Conservation (phyloP, 2,888 invertebrate species). For the Rhogogaster chlorosoma region DNA sequence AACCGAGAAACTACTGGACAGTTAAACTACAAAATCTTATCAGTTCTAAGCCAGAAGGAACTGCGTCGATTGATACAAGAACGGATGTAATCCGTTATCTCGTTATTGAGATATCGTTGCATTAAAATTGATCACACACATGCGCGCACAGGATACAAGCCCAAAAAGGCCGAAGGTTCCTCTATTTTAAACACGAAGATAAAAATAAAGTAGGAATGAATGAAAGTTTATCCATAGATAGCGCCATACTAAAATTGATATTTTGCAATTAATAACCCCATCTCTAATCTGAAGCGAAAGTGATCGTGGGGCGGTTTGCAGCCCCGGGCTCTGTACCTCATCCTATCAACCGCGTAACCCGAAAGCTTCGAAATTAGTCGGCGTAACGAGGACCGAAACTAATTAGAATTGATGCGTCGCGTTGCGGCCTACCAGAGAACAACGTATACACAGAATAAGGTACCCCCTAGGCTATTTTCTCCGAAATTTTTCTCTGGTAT, state of each 20-base stretch:
- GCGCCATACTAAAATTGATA: background rate
- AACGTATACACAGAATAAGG: background rate
- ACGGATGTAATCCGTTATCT: no score
- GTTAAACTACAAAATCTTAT: no score
- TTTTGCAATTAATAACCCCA: background rate
- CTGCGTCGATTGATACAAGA: no score
- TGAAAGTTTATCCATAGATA: background rate
- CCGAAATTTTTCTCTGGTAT: background rate
- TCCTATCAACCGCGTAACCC: background rate
- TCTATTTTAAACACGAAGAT: no score
- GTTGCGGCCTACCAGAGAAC: background rate
- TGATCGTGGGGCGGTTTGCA: constrained; percentile 5
- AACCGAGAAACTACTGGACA: no score
- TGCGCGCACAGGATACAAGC: no score
- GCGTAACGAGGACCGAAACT: constrained; percentile 37
- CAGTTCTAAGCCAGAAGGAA: no score
- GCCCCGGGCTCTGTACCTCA: background rate
- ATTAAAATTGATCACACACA: no score
- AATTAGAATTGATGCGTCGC: constrained; percentile 29
- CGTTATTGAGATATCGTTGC: no score
- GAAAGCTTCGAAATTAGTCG: constrained; percentile 33
- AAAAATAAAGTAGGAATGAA: background rate
- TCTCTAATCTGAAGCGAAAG: background rate
- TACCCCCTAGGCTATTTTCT: background rate
- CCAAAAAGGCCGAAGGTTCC: no score